Evolutionary conservation across 2,888 invertebrate species (phyloP), one percentile per base, ranked within the genome.

Genomic region (Drosophila fungiperda): DNA sequence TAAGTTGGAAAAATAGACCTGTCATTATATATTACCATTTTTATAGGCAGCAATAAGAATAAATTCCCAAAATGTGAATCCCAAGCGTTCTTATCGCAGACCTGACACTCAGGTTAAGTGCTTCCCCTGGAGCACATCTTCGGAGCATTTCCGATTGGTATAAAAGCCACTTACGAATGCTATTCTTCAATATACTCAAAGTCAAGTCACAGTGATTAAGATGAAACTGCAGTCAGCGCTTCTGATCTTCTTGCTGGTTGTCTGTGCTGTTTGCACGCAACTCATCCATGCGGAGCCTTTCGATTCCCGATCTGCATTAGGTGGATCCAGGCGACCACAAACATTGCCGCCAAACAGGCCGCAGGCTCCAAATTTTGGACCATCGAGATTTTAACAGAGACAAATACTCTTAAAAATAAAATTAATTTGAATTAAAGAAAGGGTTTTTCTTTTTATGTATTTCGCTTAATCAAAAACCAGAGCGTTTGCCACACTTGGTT

Each of bases 171-270:
- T 36, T 20, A 0, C 20, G 23, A 15, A n/a, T 29, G 15, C n/a
- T 1, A 1, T 23, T 6, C 2, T 32, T 33, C 1, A 38, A 17
- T 20, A 50, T 0, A 32, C 1, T 2, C n/a, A 40, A 32, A 76
- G 45, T 49, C 11, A 32, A 42, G n/a, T 45, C 33, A 3, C 0
- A 57, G 17, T 23, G 6, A 20, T 6, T n/a, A 87, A 77, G 48
- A 84, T 87, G 85, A 68, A 85, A 40, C 33, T 82, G 7, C 54
- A 73, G 0, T 54, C 75, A 26, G 23, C 68, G 0, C 36, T 80
- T n/a, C 38, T 75, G 35, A 52, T 66, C 23, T 12, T 59, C 23
- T 12, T 85, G 23, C 17, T 84, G 48, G 50, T 68, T 26, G 52
- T 76, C 32, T 79, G 73, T 35, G 69, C 73, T 12, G 29, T 60